Percentiles rank a stretch among this genome's conserved stretches.
Conservation (phyloP, 1,140 invertebrate genomes). For the Ditylenchus dipsaci region DNA sequence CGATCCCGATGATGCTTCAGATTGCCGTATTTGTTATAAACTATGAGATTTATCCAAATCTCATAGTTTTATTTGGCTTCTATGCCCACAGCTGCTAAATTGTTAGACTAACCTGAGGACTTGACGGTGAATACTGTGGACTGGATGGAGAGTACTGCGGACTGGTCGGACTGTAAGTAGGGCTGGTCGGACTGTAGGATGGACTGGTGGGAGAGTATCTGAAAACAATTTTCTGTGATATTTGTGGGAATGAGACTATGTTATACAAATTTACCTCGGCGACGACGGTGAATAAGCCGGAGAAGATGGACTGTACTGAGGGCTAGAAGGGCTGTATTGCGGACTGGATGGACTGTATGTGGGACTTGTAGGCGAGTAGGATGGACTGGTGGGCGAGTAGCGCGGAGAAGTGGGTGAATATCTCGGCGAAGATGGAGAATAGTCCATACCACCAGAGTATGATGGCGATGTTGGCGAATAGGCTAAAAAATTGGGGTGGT, state of each 20-base stretch:
- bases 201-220: conserved; percentile 66
- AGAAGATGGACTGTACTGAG: conserved; percentile 65
- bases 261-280: conserved; percentile 58
- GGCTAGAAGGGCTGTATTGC: conserved; percentile 53
- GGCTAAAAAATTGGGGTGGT: too few species aligned
- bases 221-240: neutral
- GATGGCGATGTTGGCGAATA: conserved; percentile 58
- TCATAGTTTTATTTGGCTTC: too few species aligned
- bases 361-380: conserved; percentile 66
- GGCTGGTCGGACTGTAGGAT: conserved; percentile 65
- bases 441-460: conserved; percentile 38
- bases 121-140: conserved; percentile 71
- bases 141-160: conserved; percentile 68
- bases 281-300: conserved; percentile 70
- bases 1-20: conserved; percentile 45
- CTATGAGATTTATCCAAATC: too few species aligned
- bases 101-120: conserved; percentile 63
- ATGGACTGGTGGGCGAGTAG: conserved; percentile 67
- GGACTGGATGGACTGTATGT: conserved; percentile 65
- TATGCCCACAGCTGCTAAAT: neutral
- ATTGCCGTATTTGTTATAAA: too few species aligned
- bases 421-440: conserved; percentile 61
- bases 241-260: neutral
- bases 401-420: conserved; percentile 62
- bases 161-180: conserved; percentile 64